phyloP scores from a whole-genome alignment of 2,797 vertebrate species.

The Botia kubotai region DNA sequence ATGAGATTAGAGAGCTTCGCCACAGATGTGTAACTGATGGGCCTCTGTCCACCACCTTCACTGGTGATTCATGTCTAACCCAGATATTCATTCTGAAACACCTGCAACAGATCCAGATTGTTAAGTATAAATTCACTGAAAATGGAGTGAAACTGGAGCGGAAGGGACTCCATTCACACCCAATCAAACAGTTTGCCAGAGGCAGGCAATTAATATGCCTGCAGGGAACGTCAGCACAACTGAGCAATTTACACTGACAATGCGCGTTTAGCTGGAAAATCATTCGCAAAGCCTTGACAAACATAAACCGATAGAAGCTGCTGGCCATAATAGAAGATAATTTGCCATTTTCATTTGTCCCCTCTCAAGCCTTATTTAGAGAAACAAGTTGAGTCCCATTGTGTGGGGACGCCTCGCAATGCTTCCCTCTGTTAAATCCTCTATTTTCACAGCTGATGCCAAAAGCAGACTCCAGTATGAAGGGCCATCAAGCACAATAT shows the following conservation, averaged over 20 bases:
- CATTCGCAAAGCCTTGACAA: constrained; percentile 12
- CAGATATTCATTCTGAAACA: constrained; percentile 14
- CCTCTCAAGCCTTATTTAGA: constrained; percentile 17
- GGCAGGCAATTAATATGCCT: constrained; percentile 3
- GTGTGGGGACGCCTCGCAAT: not conserved
- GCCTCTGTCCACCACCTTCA: not conserved
- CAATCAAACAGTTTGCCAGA: constrained; percentile 17
- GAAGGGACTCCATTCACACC: constrained; percentile 8
- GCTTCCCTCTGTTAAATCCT: constrained; percentile 15
- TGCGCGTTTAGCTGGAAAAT: constrained; percentile 14
- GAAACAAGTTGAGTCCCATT: not conserved
- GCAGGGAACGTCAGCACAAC: constrained; percentile 3
- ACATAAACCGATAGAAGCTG: constrained; percentile 22
- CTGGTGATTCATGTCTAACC: constrained; percentile 25
- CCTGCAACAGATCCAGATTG: constrained; percentile 9
- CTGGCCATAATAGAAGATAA: constrained; percentile 22
- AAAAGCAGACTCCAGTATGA: constrained; percentile 51
- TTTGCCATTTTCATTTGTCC: constrained; percentile 21
- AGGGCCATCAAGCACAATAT: constrained; percentile 53
- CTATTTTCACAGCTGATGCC: constrained; percentile 24
- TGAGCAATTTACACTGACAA: constrained; percentile 12
- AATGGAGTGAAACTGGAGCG: constrained; percentile 14
- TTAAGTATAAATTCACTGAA: constrained; percentile 31
- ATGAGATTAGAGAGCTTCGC: not conserved
- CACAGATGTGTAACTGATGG: constrained; percentile 24